Conservation (phyloP, 2,797 vertebrate genomes). For the Tapera naevia region DNA sequence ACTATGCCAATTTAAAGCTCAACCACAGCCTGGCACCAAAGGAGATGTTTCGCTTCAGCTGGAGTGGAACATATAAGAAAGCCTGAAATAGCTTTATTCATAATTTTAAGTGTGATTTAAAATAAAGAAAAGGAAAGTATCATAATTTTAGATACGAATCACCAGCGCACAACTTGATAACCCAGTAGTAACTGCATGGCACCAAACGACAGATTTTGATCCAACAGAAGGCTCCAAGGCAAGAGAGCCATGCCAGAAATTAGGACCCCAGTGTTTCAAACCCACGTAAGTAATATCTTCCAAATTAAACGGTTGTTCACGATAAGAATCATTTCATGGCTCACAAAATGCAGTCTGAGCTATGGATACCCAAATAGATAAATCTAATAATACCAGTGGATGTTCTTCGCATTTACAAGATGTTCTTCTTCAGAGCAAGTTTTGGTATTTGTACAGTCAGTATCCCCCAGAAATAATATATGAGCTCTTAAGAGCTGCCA, state of each 20-base stretch:
- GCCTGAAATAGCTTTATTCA: conserved; percentile 19
- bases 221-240: conserved; percentile 1
- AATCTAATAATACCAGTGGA: background rate
- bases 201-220: background rate
- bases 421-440: background rate
- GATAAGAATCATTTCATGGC: background rate
- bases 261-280: conserved; percentile 4
- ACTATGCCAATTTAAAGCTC: background rate
- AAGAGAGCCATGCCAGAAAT: background rate
- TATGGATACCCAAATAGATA: background rate
- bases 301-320: conserved; percentile 1
- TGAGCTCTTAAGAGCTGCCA: background rate
- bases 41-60: conserved; percentile 14
- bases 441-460: background rate
- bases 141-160: conserved; percentile 66
- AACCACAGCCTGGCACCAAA: conserved; percentile 34
- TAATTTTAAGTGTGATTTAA: conserved; percentile 43
- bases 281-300: background rate
- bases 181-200: conserved; percentile 20
- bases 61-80: conserved; percentile 43
- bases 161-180: conserved; percentile 46
- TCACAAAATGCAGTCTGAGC: background rate
- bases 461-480: background rate
- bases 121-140: conserved; percentile 30
- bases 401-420: background rate